Conservation (phyloP, 2,888 invertebrate species). For the Didymodactylos carnosus region DNA sequence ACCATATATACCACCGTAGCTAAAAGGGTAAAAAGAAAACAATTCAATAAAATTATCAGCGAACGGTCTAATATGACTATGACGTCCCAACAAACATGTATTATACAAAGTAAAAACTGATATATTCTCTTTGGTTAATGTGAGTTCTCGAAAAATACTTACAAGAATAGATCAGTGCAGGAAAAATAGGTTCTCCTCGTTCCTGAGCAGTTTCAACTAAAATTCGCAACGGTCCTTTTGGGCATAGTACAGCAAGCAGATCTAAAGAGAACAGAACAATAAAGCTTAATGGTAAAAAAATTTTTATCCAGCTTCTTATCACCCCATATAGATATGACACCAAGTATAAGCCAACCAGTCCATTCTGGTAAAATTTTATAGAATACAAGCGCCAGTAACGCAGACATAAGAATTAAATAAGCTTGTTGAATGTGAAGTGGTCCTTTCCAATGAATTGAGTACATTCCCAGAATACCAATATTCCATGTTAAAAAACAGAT, state of each 20-base stretch:
- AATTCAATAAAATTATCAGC: background rate
- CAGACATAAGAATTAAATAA: constrained; percentile 86
- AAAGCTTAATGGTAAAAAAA: background rate
- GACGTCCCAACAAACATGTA: background rate
- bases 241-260: constrained; percentile 83
- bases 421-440: constrained; percentile 70
- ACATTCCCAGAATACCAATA: constrained; percentile 83
- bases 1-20: background rate
- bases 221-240: constrained; percentile 82
- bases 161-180: constrained; percentile 68
- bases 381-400: constrained; percentile 90
- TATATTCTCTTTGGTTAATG: too few relatives aligned
- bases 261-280: constrained; percentile 42
- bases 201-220: constrained; percentile 96
- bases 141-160: constrained; percentile 20
- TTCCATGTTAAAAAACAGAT: constrained; percentile 78
- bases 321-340: constrained; percentile 94
- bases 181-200: constrained; percentile 93
- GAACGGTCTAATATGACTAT: background rate
- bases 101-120: too few relatives aligned
- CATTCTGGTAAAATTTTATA: constrained; percentile 96
- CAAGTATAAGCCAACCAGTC: constrained; percentile 94
- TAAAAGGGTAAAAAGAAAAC: too few relatives aligned
- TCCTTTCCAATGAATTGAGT: constrained; percentile 95
- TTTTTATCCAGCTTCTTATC: constrained; percentile 17